Evolutionary conservation across 2,797 vertebrate genomes (phyloP).

Genomic region (Acanthurus lineatus): DNA sequence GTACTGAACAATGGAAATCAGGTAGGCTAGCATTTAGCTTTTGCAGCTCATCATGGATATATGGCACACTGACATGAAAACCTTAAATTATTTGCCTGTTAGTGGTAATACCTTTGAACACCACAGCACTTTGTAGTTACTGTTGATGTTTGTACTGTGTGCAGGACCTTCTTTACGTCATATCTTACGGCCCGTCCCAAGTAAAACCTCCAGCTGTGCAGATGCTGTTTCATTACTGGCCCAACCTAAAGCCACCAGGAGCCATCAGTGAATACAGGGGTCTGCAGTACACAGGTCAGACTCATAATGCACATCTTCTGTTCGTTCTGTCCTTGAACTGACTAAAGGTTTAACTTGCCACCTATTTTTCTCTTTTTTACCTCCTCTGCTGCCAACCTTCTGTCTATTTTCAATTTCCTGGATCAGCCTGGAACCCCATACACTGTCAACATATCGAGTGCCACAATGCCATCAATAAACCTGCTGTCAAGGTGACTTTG

Average conservation of each 20-base stretch:
- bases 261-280: slow-evolving; percentile 99
- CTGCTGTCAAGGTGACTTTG: slow-evolving; percentile 95
- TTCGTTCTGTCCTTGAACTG: slow-evolving; percentile 34
- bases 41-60: background rate
- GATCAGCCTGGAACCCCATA: slow-evolving; percentile 98
- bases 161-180: slow-evolving; percentile 98
- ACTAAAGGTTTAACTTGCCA: slow-evolving; percentile 39
- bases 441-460: slow-evolving; percentile 99
- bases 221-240: slow-evolving; percentile 99
- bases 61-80: background rate
- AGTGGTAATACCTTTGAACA: background rate
- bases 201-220: slow-evolving; percentile 98
- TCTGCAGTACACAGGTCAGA: slow-evolving; percentile 97
- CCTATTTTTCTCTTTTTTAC: background rate
- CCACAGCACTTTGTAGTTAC: background rate
- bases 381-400: background rate
- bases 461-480: slow-evolving; percentile 99
- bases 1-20: background rate
- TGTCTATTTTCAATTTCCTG: slow-evolving; percentile 23
- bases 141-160: slow-evolving; percentile 33
- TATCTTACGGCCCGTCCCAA: slow-evolving; percentile 98
- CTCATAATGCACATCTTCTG: slow-evolving; percentile 26
- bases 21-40: background rate
- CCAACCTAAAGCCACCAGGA: slow-evolving; percentile 98
- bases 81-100: background rate